Base-by-base conservation (phyloP, 2,113 vertebrate genomes). In the Quiscalus mexicanus region DNA sequence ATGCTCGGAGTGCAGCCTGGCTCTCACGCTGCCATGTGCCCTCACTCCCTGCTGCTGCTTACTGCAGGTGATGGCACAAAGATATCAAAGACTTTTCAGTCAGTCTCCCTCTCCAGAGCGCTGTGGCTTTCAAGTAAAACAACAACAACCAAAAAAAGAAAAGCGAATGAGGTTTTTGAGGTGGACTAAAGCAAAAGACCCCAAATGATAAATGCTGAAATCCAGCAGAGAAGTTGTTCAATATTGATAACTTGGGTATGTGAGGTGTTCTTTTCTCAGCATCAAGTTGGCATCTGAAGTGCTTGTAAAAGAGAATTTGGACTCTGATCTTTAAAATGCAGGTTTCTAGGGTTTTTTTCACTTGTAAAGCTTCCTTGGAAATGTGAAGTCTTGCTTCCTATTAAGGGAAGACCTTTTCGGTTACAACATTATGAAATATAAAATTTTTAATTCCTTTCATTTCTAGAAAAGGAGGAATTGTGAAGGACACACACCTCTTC, bases 11-110 rank as follows among this genome's bases (percentile, higher is more conserved):
- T 68, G 58, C 58, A 56, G 37, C 37, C 37, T 37, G 37, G 37
- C 37, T 37, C 37, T 37, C 37, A 37, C 9, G 0, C 31, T 79
- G 93, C 84, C 28, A 2, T 24, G 77, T 59, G 82, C 69, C 49
- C 84, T 19, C 10, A 0, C 56, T 58, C 81, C 63, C 81, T 53
- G 78, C 65, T 76, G 87, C 0, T 76, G 63, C 63, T 5, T 21
- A 0, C 82, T 91, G 89, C 74, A 83, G 93, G 78, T 73, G 93
- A 87, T 49, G 49, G 11, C 70, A 91, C 84, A 79, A 12, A 68
- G 74, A 80, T 83, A 90, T 69, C 74, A 79, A 95, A 93, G 87
- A 7, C 45, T 73, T 47, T 15, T 24, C 39, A 52, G 79, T 37
- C 73, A 52, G 44, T 28, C 35, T 84, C 22, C 28, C 25, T 50